A percentile compares a stretch with the other conserved stretches of the same genome.
These are phyloP conservation scores for Ctenicera cuprea DNA, from an alignment of 2,888 invertebrate genomes.

Conservation along the genomic window DNA sequence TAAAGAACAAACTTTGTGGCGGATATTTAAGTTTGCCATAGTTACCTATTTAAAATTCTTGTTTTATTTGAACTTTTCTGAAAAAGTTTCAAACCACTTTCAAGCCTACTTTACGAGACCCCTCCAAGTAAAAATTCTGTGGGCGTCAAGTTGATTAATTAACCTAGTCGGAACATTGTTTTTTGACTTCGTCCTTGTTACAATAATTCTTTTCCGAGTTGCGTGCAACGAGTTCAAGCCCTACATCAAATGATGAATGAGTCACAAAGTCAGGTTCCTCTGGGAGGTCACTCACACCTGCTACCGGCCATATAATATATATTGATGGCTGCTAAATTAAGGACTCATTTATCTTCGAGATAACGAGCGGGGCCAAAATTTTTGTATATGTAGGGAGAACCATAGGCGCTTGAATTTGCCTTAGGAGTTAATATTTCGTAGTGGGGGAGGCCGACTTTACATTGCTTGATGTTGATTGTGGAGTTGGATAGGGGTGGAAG, in stretches of 20 bases:
- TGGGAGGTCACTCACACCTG: constrained; percentile 43
- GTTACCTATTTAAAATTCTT: too few relatives aligned
- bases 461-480: too few relatives aligned
- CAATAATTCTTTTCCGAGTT: constrained; percentile 17
- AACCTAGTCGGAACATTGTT: neutral
- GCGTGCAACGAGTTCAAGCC: constrained; percentile 20
- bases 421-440: too few relatives aligned
- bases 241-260: constrained; percentile 32
- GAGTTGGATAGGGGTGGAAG: too few relatives aligned
- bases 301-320: constrained; percentile 41
- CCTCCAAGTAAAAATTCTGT: neutral
- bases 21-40: too few relatives aligned
- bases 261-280: constrained; percentile 36
- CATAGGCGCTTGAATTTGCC: neutral
- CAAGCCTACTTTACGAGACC: too few relatives aligned
- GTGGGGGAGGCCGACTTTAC: too few relatives aligned
- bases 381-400: neutral
- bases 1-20: too few relatives aligned
- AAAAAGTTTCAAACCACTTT: too few relatives aligned
- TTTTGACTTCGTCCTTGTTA: constrained; percentile 10
- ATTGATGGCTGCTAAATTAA: constrained; percentile 41
- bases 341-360: constrained; percentile 40
- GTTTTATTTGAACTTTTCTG: too few relatives aligned
- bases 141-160: neutral
- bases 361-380: constrained; percentile 15